phyloP scores from a whole-genome alignment of 2,113 vertebrate genomes.

The Nothobranchius kuhntae region DNA sequence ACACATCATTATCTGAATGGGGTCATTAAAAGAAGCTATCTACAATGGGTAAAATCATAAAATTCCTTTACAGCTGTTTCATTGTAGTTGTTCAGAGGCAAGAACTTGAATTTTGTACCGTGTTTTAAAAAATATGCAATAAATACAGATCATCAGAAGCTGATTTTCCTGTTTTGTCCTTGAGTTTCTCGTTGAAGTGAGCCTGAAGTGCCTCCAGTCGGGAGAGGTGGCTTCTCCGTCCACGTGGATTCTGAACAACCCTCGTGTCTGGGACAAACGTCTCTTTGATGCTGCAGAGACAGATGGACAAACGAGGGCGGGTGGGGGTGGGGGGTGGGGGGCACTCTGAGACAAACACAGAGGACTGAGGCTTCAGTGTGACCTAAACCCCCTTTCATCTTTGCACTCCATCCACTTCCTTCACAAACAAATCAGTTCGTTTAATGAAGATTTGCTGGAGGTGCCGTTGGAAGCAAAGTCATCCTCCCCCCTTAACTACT shows the following conservation, averaged over 20 bases:
- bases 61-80: no score
- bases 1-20: no score
- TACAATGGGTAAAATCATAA: no score
- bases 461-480: neutral
- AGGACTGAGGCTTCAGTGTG: constrained; percentile 69
- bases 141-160: constrained; percentile 37
- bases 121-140: constrained; percentile 22
- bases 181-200: neutral
- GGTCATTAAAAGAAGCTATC: no score
- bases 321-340: constrained; percentile 36
- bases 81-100: neutral
- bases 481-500: neutral
- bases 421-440: constrained; percentile 22
- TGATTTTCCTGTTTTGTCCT: constrained; percentile 39
- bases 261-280: constrained; percentile 53
- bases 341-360: constrained; percentile 62
- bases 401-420: constrained; percentile 50
- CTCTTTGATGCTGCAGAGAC: constrained; percentile 58
- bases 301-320: constrained; percentile 49
- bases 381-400: constrained; percentile 62
- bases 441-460: neutral
- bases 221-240: constrained; percentile 31
- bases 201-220: constrained; percentile 48
- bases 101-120: neutral
- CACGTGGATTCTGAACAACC: constrained; percentile 31